Evolutionary conservation across 2,113 vertebrate genomes (phyloP), one percentile per base, ranked within the genome.

Genomic region (Deroptyus accipitrinus): DNA sequence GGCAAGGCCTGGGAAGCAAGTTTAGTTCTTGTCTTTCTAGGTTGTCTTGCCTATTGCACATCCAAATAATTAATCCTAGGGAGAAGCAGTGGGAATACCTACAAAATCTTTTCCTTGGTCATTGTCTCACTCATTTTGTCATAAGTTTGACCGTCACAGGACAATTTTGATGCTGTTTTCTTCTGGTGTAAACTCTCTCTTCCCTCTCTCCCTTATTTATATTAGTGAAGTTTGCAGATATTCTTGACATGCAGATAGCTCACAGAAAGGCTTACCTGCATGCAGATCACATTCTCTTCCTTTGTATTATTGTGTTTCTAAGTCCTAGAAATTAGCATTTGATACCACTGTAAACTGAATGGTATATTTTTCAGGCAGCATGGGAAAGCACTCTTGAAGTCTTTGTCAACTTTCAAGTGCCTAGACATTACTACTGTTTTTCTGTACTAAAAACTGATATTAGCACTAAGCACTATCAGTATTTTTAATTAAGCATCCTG

Each of bases 331-430:
- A 90, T 68, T 69, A 97, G 88, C 49, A 59, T 95, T 95, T 96
- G 92, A 84, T 95, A 88, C 90, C 37, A 74, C 79, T 90, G 48
- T 52, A 94, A 80, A 94, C 68, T 94, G 79, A 90, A 94, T 94
- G 57, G 76, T 95, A 31, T 73, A 88, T 88, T 97, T 95, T 97
- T 78, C 88, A 94, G 76, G 86, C 90, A 90, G 88, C 96, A 75
- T 94, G 92, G 69, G 81, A 94, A 97, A 94, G 84, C 81, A 86
- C 69, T 90, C 79, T 92, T 92, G 82, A 91, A 92, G 94, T 93
- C 86, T 91, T 82, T 92, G 85, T 84, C 75, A 94, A 92, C 42
- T 93, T 94, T 88, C 69, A 97, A 97, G 97, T 97, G 95, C 96
- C 97, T 97, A 48, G 84, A 62, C 81, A 49, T 89, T 94, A 68